Evolutionary conservation across 2,888 invertebrate species (phyloP), one percentile per base, ranked within the genome.

Genomic region (Macrosiphum euphorbiae): DNA sequence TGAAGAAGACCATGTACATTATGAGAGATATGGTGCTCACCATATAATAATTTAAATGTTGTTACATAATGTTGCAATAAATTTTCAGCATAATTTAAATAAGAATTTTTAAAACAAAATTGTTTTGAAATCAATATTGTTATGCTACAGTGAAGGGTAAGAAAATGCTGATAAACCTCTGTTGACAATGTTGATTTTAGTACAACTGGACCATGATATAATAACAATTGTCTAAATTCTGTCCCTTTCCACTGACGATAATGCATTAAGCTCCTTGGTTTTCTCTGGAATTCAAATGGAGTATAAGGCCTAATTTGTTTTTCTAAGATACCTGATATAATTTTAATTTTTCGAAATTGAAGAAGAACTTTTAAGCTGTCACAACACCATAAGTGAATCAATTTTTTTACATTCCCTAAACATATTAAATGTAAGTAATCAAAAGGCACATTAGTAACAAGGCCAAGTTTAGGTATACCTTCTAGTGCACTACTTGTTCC

Each of bases 371-470:
- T 41, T 44, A 47, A 47, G 11, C 24, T 41, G 3, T 47, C 86
- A 86, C 41, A 86, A 86, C 86, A 86, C 86, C 86, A 86, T 86
- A 86, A 44, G 41, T 86, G 41, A 35, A 86, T 44, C 3, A 86
- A 44, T 67, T 67, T 67, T 67, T 67, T 67, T n/a, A 67, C 67
- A n/a, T n/a, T n/a, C 13, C 67, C 67, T 67, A 86, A 41, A 20
- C 86, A 86, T 86, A 47, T 86, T 86, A 86, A 86, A 86, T 86
- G 86, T 28, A 86, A 44, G 44, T 86, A 86, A 44, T 86, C 86
- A 3, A 86, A 86, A 8, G 86, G 86, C 1, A 86, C 41, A 44
- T 86, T 47, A 20, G 44, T 86, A 20, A 86, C 86, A 24, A 86
- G 86, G 26, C 86, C 86, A 44, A 86, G 47, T 26, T 41, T 86